Conservation (phyloP, 2,113 vertebrate species). For the Lophotis ruficrista region DNA sequence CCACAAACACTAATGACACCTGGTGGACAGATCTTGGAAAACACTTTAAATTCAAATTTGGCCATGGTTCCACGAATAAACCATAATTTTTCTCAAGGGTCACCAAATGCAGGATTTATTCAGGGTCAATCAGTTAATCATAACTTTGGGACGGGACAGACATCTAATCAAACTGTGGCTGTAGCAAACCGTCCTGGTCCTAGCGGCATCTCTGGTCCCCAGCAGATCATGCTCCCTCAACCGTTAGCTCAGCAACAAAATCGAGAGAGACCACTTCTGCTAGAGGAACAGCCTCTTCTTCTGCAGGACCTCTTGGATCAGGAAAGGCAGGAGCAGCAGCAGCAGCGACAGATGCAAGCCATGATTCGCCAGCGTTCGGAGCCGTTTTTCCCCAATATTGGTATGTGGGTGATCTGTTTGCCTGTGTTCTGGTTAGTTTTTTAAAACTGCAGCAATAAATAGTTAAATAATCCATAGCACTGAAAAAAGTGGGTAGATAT, state of each 20-base stretch:
- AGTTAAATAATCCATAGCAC: background rate
- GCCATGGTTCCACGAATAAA: slow-evolving; percentile 78
- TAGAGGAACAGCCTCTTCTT: slow-evolving; percentile 95
- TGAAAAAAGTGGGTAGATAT: background rate
- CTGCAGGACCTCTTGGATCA: slow-evolving; percentile 97
- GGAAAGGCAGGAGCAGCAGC: slow-evolving; percentile 96
- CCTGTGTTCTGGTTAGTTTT: background rate
- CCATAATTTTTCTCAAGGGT: slow-evolving; percentile 77
- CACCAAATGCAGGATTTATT: slow-evolving; percentile 77
- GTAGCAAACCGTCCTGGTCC: slow-evolving; percentile 73
- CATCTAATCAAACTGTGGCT: slow-evolving; percentile 68
- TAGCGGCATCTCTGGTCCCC: slow-evolving; percentile 70
- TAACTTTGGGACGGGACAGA: slow-evolving; percentile 70
- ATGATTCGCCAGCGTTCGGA: slow-evolving; percentile 93
- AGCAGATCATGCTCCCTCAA: slow-evolving; percentile 81
- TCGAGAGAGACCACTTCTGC: slow-evolving; percentile 85
- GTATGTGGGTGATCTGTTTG: slow-evolving; percentile 70
- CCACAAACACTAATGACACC: slow-evolving; percentile 74
- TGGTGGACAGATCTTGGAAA: slow-evolving; percentile 75
- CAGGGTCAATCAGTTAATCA: slow-evolving; percentile 70
- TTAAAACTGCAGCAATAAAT: background rate
- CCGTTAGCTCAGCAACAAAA: slow-evolving; percentile 76
- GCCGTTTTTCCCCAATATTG: slow-evolving; percentile 85
- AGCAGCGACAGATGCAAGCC: slow-evolving; percentile 97
- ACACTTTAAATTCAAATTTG: slow-evolving; percentile 72